Conservation (phyloP, 2,888 invertebrate species). For the Meiosimyza decipiens region DNA sequence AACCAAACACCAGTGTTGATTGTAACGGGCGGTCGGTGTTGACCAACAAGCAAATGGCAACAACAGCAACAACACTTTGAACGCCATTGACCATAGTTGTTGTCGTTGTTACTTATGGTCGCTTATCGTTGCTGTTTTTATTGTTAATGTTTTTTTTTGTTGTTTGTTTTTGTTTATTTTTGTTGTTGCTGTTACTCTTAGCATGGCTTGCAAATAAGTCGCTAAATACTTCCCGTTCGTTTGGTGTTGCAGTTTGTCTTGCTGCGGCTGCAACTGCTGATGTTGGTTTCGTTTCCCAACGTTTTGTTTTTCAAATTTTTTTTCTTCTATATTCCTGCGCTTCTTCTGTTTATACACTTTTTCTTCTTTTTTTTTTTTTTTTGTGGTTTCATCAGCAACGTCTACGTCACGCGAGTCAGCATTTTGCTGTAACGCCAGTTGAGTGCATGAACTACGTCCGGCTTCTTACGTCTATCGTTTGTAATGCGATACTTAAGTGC, state of each 20-base stretch:
- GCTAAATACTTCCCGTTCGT: constrained; percentile 31
- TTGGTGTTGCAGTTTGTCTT: background rate
- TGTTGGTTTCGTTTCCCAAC: constrained; percentile 8
- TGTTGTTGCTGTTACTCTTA: constrained; percentile 10
- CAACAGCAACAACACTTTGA: too few species aligned
- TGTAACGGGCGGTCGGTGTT: too few species aligned
- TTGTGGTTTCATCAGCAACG: constrained; percentile 20
- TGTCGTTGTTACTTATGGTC: background rate
- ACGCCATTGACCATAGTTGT: too few species aligned
- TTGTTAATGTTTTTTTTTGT: background rate
- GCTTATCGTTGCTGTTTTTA: background rate
- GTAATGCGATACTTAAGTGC: constrained; percentile 5
- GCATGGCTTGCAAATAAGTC: constrained; percentile 20
- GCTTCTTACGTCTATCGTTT: constrained; percentile 16
- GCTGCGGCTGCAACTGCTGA: background rate
- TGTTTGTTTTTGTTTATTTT: background rate
- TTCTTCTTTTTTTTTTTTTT: constrained; percentile 3
- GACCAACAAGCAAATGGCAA: too few species aligned
- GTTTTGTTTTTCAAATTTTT: background rate
- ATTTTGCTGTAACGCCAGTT: background rate
- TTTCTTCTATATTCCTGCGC: background rate
- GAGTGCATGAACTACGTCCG: constrained; percentile 2
- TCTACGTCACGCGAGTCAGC: background rate
- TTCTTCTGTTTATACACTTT: background rate
- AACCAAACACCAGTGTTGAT: too few species aligned